These are phyloP conservation scores for Callocephalon fimbriatum DNA, from an alignment of 2,113 vertebrate genomes.

Conservation along the genomic window DNA sequence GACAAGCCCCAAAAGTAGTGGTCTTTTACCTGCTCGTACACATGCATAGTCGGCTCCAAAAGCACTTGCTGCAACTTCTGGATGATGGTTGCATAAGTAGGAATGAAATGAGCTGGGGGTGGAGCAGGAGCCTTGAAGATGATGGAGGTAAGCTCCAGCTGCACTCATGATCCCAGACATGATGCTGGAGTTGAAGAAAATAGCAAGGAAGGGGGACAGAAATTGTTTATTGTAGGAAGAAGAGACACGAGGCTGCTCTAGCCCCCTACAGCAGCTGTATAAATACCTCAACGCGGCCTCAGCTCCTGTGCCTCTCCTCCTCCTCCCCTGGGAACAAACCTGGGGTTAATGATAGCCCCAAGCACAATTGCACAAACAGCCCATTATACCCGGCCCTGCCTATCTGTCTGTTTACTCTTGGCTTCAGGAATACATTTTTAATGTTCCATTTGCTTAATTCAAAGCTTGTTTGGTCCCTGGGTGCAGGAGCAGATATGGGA, in stretches of 20 bases:
- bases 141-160: background rate
- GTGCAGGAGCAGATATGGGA: background rate
- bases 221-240: background rate
- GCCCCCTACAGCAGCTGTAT: background rate
- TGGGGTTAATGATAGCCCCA: background rate
- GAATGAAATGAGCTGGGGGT: background rate
- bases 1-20: accelerated
- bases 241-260: background rate
- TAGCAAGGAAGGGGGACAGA: background rate
- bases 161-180: accelerated
- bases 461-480: background rate
- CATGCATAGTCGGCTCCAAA: accelerated
- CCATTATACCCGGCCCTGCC: background rate
- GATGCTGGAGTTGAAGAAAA: background rate
- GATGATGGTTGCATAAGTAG: accelerated
- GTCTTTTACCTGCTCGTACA: background rate
- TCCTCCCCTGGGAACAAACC: background rate
- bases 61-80: background rate
- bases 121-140: background rate
- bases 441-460: conserved; percentile 20
- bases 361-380: background rate
- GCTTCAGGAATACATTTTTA: conserved; percentile 36
- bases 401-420: background rate
- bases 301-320: background rate
- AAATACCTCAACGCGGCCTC: background rate